Conservation (phyloP, 2,113 vertebrate genomes). For the Oreochromis spilurus region DNA sequence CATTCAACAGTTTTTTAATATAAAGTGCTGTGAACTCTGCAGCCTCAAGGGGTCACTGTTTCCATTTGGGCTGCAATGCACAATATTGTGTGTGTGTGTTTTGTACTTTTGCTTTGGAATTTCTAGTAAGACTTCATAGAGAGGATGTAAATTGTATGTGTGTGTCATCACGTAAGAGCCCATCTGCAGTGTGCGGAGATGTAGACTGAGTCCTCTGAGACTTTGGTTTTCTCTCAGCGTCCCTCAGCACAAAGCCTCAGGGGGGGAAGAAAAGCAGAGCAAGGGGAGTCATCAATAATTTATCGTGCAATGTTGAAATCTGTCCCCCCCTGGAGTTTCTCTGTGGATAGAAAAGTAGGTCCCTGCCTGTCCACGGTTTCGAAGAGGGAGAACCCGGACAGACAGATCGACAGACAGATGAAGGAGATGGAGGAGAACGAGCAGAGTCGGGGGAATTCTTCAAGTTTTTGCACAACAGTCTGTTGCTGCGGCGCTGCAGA, state of each 20-base stretch:
- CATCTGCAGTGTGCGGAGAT: background rate
- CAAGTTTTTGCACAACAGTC: background rate
- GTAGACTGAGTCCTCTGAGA: background rate
- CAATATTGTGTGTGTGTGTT: background rate
- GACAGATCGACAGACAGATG: background rate
- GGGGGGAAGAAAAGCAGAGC: background rate
- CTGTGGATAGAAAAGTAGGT: background rate
- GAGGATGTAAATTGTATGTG: background rate
- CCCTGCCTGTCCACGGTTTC: background rate
- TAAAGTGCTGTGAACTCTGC: background rate
- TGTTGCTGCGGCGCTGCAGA: background rate
- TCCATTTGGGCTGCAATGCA: background rate
- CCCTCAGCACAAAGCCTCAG: constrained; percentile 9
- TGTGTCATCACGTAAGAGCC: background rate
- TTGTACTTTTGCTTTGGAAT: background rate
- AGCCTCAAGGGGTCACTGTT: background rate
- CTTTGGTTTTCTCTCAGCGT: constrained; percentile 5
- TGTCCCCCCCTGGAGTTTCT: constrained; percentile 4
- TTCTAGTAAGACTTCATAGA: background rate
- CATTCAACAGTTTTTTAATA: background rate
- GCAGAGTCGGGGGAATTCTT: background rate
- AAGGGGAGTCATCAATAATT: constrained; percentile 41
- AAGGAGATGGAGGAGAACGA: background rate
- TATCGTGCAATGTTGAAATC: constrained; percentile 8
- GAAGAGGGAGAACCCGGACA: background rate